phyloP scores from a whole-genome alignment of 2,797 vertebrate genomes.

The Sardinella longiceps region DNA sequence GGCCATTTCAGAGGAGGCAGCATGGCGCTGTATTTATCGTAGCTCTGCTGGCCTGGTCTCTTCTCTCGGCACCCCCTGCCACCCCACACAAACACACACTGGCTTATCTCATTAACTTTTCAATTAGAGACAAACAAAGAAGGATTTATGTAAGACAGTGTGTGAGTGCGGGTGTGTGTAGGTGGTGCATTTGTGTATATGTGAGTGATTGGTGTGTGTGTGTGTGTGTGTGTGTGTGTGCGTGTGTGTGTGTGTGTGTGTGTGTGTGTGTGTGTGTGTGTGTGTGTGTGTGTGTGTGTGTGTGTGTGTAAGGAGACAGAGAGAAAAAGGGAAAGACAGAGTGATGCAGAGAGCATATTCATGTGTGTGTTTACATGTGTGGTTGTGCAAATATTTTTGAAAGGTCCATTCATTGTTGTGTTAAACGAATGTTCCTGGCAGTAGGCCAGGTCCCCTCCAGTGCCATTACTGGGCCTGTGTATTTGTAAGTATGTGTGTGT shows the following conservation, averaged over 20 bases:
- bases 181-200: background rate
- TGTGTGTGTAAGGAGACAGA: background rate
- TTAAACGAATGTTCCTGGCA: constrained; percentile 34
- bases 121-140: background rate
- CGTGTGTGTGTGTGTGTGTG: background rate
- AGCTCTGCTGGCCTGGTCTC: constrained; percentile 41
- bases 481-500: background rate
- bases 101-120: constrained; percentile 29
- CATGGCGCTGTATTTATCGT: constrained; percentile 71
- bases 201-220: background rate
- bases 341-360: background rate
- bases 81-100: constrained; percentile 32
- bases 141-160: background rate
- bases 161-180: background rate
- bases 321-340: background rate
- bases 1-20: constrained; percentile 73
- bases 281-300: background rate
- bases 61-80: constrained; percentile 38
- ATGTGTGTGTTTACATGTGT: constrained; percentile 21
- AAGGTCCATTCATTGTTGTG: constrained; percentile 27
- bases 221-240: background rate
- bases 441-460: background rate
- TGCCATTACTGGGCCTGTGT: constrained; percentile 33
- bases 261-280: too few species aligned
- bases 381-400: background rate